A percentile compares a stretch with the other conserved stretches of the same genome.
Conservation (phyloP, 2,888 invertebrate species). For the Antheraea yamamai region DNA sequence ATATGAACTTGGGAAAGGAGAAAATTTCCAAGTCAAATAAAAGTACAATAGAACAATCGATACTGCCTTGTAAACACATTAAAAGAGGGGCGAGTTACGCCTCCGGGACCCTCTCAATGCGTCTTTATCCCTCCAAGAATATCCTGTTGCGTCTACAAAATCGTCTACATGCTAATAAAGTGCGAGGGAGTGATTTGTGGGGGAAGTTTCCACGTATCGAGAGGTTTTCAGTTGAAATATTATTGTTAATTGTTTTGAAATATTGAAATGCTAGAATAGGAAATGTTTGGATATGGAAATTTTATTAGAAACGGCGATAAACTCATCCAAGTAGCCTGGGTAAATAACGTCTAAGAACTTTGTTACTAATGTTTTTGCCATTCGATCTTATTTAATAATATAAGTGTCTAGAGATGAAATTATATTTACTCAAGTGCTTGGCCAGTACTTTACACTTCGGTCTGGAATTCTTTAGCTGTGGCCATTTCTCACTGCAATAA, state of each 20-base stretch:
- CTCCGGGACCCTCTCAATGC: conserved; percentile 58
- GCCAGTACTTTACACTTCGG: too few species aligned
- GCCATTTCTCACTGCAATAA: too few species aligned
- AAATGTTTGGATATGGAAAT: background rate
- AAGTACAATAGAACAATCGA: conserved; percentile 78
- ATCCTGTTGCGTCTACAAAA: conserved; percentile 74
- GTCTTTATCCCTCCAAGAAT: conserved; percentile 70
- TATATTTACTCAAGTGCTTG: too few species aligned
- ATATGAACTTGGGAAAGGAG: conserved; percentile 52
- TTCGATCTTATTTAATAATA: too few species aligned
- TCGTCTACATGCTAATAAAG: conserved; percentile 75
- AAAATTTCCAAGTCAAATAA: conserved; percentile 80
- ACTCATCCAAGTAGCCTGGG: too few species aligned
- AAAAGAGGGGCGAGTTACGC: conserved; percentile 59
- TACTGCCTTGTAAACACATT: conserved; percentile 81
- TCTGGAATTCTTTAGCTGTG: too few species aligned
- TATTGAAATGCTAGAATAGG: background rate
- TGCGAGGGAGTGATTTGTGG: conserved; percentile 69
- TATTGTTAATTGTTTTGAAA: conserved; percentile 21
- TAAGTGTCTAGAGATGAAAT: too few species aligned
- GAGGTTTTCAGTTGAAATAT: background rate
- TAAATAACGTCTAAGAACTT: too few species aligned
- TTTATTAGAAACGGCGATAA: too few species aligned
- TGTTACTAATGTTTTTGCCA: too few species aligned
- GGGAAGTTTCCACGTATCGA: conserved; percentile 32